phyloP scores from a whole-genome alignment of 2,888 invertebrate genomes.

The Cremastinae sp. region DNA sequence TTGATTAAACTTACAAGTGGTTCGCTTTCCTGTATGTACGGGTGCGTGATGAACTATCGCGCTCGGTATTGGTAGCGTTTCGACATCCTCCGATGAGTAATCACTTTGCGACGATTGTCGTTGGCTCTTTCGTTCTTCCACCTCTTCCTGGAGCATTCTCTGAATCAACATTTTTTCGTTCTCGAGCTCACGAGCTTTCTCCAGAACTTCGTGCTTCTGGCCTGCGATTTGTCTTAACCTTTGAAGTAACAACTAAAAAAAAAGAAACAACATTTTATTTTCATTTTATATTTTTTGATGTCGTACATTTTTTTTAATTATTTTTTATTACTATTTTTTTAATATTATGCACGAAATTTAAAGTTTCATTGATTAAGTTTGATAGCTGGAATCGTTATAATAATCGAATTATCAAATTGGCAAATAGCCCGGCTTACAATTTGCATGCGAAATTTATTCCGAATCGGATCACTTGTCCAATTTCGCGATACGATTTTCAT shows the following conservation, averaged over 20 bases:
- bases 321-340: too few species aligned
- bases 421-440: too few species aligned
- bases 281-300: too few species aligned
- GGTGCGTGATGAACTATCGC: constrained; percentile 69
- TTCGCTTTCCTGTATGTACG: constrained; percentile 72
- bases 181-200: constrained; percentile 71
- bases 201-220: constrained; percentile 69
- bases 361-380: too few species aligned
- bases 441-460: too few species aligned
- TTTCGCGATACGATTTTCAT: too few species aligned
- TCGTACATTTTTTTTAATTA: too few species aligned
- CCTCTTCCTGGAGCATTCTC: constrained; percentile 69
- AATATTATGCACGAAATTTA: too few species aligned
- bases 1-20: constrained; percentile 72
- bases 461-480: too few species aligned
- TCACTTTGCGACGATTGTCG: constrained; percentile 59
- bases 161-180: constrained; percentile 72
- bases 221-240: constrained; percentile 70
- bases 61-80: constrained; percentile 73
- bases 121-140: constrained; percentile 66
- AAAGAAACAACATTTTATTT: neutral
- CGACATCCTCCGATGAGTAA: constrained; percentile 67
- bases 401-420: too few species aligned
- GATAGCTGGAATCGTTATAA: too few species aligned
- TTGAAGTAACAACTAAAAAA: constrained; percentile 65